A percentile compares a stretch with the other conserved stretches of the same genome.
These are phyloP conservation scores for Cantharis rustica DNA, from an alignment of 2,888 invertebrate species.

Conservation along the genomic window DNA sequence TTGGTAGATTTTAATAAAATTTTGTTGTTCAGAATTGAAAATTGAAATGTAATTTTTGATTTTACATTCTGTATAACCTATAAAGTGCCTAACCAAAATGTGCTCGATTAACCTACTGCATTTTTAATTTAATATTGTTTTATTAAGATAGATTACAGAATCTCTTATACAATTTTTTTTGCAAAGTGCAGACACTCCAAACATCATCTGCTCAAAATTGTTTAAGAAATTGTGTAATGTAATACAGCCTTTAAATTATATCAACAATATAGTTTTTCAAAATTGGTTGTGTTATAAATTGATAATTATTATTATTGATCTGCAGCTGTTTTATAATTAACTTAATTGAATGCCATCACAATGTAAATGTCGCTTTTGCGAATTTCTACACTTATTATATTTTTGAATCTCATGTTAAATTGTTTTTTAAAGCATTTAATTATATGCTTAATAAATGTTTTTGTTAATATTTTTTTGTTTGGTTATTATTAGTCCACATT, in stretches of 20 bases:
- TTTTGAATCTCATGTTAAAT: not conserved
- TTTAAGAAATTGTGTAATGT: no score
- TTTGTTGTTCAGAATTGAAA: not conserved
- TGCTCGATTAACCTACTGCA: not conserved
- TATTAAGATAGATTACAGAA: no score
- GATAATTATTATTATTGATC: not conserved
- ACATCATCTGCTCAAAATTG: no score
- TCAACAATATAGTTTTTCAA: not conserved
- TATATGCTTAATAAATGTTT: not conserved
- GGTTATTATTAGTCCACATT: not conserved
- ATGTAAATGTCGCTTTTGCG: not conserved
- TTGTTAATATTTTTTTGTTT: not conserved
- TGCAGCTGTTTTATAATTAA: not conserved
- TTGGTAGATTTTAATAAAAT: not conserved
- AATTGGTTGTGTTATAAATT: not conserved
- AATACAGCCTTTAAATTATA: no score
- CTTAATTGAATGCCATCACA: not conserved
- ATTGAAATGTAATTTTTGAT: not conserved
- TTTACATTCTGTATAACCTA: not conserved
- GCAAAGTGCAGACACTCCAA: no score
- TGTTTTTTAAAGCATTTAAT: not conserved
- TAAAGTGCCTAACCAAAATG: not conserved
- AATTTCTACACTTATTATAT: not conserved
- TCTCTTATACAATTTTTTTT: not conserved
- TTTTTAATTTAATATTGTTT: not conserved